Conservation (phyloP, 2,113 vertebrate genomes). For the Dipodomys merriami region DNA sequence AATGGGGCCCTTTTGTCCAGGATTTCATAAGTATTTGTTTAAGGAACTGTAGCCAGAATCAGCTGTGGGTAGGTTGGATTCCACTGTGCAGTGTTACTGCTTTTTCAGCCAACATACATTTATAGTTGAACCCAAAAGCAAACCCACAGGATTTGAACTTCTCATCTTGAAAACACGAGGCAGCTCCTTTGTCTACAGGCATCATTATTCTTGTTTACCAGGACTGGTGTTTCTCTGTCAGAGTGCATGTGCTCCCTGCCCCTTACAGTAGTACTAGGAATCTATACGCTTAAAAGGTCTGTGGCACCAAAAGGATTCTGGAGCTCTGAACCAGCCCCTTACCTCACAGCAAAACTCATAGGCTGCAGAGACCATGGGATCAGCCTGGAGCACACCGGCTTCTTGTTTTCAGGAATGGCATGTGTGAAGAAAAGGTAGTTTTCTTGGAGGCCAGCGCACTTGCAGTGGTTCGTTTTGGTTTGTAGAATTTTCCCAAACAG, state of each 20-base stretch:
- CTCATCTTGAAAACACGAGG: constrained; percentile 67
- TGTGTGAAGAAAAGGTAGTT: constrained; percentile 17
- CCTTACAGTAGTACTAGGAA: constrained; percentile 19
- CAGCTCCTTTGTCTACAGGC: constrained; percentile 32
- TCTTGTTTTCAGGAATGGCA: constrained; percentile 68
- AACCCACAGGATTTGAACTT: constrained; percentile 70
- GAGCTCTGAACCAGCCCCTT: constrained; percentile 50
- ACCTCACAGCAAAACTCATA: constrained; percentile 38
- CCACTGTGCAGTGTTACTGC: background rate
- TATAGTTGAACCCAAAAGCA: constrained; percentile 28
- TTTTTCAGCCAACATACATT: constrained; percentile 16
- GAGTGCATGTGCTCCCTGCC: constrained; percentile 39
- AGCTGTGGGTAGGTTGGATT: constrained; percentile 31
- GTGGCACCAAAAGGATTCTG: constrained; percentile 15
- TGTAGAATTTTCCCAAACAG: constrained; percentile 29
- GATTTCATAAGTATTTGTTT: constrained; percentile 62
- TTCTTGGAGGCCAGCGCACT: constrained; percentile 57
- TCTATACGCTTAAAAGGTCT: constrained; percentile 51
- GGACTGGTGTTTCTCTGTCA: constrained; percentile 47
- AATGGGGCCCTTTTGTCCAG: constrained; percentile 42
- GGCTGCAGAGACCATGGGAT: constrained; percentile 32
- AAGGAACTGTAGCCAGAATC: constrained; percentile 50
- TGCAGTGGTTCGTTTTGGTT: constrained; percentile 26
- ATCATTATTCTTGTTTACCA: constrained; percentile 47
- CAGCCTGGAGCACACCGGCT: constrained; percentile 1